Conservation (phyloP, 2,888 invertebrate species). For the Choristoneura rosaceana region DNA sequence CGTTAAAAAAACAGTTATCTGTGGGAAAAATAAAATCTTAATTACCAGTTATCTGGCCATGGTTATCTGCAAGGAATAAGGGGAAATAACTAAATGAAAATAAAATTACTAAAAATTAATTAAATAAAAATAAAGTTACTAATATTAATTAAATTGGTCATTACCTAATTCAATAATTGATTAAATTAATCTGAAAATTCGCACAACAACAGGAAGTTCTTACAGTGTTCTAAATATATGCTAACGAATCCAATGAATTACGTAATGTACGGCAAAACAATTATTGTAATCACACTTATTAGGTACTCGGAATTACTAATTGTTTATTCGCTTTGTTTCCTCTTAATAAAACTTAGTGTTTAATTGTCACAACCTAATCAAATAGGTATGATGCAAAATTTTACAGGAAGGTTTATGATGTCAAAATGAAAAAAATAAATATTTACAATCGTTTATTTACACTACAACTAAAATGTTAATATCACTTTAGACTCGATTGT, state of each 20-base stretch:
- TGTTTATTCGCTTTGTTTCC: constrained; percentile 9
- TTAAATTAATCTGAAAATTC: neutral
- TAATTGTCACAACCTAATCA: neutral
- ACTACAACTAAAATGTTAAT: no score
- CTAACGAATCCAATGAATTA: neutral
- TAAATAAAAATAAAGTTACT: no score
- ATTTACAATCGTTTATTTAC: no score
- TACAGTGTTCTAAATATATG: neutral
- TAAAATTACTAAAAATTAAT: no score
- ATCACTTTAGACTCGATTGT: no score
- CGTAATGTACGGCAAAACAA: neutral
- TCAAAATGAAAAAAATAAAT: no score
- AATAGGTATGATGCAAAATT: neutral
- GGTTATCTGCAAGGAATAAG: no score
- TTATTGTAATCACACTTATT: constrained; percentile 3
- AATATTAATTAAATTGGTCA: no score
- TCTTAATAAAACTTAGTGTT: neutral
- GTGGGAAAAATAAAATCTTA: no score
- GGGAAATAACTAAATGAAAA: neutral
- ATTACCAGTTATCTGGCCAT: no score
- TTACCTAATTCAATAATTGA: no score
- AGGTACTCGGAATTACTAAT: constrained; percentile 10
- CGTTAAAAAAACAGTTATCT: no score
- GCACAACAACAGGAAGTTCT: constrained; percentile 14
- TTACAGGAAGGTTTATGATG: neutral